A percentile compares a stretch with the other conserved stretches of the same genome.
Conservation (phyloP, 2,113 vertebrate genomes). For the Eptesicus fuscus region DNA sequence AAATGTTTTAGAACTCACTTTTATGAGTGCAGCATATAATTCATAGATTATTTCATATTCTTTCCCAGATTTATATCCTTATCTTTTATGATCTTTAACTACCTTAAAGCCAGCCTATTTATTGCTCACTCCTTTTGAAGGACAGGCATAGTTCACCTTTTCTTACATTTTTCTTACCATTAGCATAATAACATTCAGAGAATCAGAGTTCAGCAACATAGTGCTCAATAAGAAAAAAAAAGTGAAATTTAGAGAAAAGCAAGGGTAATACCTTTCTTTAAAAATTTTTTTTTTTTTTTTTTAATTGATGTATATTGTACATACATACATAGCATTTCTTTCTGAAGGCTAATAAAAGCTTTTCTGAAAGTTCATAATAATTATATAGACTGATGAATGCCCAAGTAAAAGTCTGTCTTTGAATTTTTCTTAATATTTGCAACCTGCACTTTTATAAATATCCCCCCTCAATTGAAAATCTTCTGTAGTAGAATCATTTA, state of each 20-base stretch:
- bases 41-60: not conserved
- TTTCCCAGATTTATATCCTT: not conserved
- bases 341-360: not conserved
- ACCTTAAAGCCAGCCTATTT: not conserved
- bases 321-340: not conserved
- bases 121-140: not conserved
- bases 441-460: conserved; percentile 13
- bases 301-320: not conserved
- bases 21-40: not conserved
- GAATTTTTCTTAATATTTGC: not conserved
- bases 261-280: not conserved
- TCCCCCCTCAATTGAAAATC: not conserved
- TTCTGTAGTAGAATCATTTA: not conserved
- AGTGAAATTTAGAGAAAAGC: not conserved
- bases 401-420: not conserved
- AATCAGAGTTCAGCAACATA: not conserved
- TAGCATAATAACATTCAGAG: not conserved
- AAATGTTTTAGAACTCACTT: not conserved
- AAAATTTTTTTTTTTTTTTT: not conserved
- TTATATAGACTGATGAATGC: not conserved
- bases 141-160: not conserved
- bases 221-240: not conserved
- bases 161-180: not conserved
- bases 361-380: not conserved
- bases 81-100: not conserved